These are phyloP conservation scores for Romanogobio albipinnatus DNA, from an alignment of 2,113 vertebrate genomes.

Conservation along the genomic window DNA sequence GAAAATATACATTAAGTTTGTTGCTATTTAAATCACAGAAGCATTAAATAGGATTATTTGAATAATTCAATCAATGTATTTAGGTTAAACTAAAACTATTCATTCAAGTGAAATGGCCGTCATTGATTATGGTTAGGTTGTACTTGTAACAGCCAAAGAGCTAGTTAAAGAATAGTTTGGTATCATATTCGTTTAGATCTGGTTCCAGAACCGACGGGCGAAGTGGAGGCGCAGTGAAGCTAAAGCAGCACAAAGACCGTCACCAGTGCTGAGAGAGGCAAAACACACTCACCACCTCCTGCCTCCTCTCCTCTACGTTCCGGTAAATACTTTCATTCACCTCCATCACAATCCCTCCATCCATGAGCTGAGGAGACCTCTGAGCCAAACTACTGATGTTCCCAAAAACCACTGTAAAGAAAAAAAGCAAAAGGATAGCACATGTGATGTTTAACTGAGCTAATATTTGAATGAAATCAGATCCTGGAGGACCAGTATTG, in stretches of 20 bases:
- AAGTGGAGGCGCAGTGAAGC: constrained; percentile 60
- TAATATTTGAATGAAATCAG: background rate
- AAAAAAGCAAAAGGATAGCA: background rate
- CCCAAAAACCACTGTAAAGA: background rate
- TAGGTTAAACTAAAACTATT: too few species aligned
- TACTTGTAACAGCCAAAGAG: too few species aligned
- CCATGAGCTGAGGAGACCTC: background rate
- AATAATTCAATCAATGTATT: too few species aligned
- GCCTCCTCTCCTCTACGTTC: constrained; percentile 2
- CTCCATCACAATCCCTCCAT: too few species aligned
- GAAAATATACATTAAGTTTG: too few species aligned
- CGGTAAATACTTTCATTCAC: constrained; percentile 20
- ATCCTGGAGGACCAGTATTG: background rate
- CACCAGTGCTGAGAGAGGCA: background rate
- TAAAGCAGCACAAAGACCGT: constrained; percentile 20
- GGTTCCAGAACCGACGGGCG: constrained; percentile 67
- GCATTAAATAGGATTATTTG: too few species aligned
- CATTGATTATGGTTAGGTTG: too few species aligned
- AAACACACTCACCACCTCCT: background rate
- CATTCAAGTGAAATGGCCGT: too few species aligned
- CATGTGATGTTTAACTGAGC: background rate
- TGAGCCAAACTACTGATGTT: background rate
- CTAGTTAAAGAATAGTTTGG: too few species aligned
- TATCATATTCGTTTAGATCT: constrained; percentile 52
- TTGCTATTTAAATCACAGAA: too few species aligned